A percentile compares a stretch with the other conserved stretches of the same genome.
Evolutionary conservation across 2,888 invertebrate genomes (phyloP).

Genomic region (Glyphotaelius pellucidus): DNA sequence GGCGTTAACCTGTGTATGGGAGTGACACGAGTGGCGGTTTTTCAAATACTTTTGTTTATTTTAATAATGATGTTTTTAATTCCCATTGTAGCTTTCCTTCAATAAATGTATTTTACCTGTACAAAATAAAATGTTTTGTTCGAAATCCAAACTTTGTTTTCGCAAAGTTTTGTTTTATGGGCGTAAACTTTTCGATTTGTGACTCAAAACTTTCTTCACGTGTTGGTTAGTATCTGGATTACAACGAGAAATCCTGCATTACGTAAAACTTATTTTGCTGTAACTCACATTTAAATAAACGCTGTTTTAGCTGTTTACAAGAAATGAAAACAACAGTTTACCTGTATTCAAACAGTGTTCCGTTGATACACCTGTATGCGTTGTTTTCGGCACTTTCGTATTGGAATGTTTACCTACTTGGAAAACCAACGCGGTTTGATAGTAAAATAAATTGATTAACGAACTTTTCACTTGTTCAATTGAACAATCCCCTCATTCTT

Average conservation of each 20-base stretch:
- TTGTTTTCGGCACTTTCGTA: conserved; percentile 36
- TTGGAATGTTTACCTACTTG: conserved; percentile 23
- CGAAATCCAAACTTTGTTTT: conserved; percentile 39
- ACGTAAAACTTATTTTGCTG: background rate
- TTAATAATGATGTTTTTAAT: conserved; percentile 9
- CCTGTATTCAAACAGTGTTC: conserved; percentile 19
- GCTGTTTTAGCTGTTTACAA: background rate
- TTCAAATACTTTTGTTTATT: conserved; percentile 32
- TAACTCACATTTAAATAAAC: background rate
- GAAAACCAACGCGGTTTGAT: background rate
- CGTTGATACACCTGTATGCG: conserved; percentile 32
- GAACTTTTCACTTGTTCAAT: background rate
- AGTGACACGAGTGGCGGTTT: conserved; percentile 56
- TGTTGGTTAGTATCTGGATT: conserved; percentile 9
- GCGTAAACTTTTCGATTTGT: conserved; percentile 59
- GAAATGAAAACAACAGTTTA: conserved; percentile 28
- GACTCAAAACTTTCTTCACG: conserved; percentile 62
- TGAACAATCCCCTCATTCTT: background rate
- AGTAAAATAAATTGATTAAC: background rate
- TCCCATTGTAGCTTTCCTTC: background rate
- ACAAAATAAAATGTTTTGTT: background rate
- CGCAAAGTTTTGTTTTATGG: conserved; percentile 58
- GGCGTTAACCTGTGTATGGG: conserved; percentile 65
- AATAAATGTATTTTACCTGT: background rate
- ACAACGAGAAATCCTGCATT: background rate